Conservation (phyloP, 2,797 vertebrate genomes). For the Eptatretus atami region DNA sequence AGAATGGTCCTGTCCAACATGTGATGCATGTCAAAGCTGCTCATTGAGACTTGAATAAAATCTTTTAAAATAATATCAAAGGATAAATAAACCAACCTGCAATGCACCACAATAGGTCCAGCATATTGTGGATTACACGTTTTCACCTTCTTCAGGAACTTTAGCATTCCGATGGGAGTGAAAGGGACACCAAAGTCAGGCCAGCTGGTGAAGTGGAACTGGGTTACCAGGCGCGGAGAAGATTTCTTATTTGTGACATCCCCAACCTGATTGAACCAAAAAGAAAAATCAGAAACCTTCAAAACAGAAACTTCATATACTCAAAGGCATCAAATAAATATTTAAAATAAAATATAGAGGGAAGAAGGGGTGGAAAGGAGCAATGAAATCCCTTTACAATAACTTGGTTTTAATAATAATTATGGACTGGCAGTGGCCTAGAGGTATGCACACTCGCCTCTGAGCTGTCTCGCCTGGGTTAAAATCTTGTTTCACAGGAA, state of each 20-base stretch:
- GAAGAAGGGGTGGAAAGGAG: neutral
- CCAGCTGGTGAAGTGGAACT: conserved; percentile 98
- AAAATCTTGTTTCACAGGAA: neutral
- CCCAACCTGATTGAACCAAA: conserved; percentile 27
- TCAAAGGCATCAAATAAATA: neutral
- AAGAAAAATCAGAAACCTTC: neutral
- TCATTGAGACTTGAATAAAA: too few relatives aligned
- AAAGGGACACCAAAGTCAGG: conserved; percentile 96
- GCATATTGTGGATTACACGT: conserved; percentile 62
- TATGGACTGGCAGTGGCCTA: too few relatives aligned
- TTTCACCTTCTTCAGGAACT: conserved; percentile 96
- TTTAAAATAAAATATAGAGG: too few relatives aligned
- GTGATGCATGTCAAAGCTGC: too few relatives aligned
- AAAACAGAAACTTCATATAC: neutral
- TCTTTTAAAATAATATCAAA: too few relatives aligned
- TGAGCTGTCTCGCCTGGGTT: neutral
- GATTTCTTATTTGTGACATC: conserved; percentile 82
- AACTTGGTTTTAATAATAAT: neutral
- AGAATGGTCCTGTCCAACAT: too few relatives aligned
- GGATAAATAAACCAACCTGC: conserved; percentile 32
- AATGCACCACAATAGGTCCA: conserved; percentile 77
- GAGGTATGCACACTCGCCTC: too few relatives aligned
- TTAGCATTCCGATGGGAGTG: conserved; percentile 90
- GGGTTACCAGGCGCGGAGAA: conserved; percentile 52
- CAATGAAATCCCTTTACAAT: neutral